Percentiles rank a stretch among this genome's conserved stretches.
phyloP scores from a whole-genome alignment of 2,888 invertebrate genomes.

The Blera fallax region DNA sequence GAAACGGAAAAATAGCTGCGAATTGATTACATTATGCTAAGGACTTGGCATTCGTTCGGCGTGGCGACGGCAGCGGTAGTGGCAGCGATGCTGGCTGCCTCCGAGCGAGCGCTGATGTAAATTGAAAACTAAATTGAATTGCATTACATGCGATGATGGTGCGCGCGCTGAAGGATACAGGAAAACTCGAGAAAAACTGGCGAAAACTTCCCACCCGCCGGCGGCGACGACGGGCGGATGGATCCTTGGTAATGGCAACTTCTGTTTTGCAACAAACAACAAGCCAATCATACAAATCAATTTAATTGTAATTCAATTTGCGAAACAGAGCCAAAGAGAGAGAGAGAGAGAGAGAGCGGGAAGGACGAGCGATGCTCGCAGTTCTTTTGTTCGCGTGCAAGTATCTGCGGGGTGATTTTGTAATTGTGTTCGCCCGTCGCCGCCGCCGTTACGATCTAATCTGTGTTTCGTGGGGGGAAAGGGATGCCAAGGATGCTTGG shows the following conservation, averaged over 20 bases:
- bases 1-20: slow-evolving; percentile 66
- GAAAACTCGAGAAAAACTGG: not conserved
- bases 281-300: slow-evolving; percentile 72
- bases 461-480: not conserved
- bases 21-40: slow-evolving; percentile 73
- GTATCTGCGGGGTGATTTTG: slow-evolving; percentile 50
- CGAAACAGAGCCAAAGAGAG: too few relatives aligned
- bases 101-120: slow-evolving; percentile 67
- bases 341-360: too few relatives aligned
- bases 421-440: slow-evolving; percentile 40
- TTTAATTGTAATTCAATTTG: slow-evolving; percentile 72
- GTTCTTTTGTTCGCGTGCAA: slow-evolving; percentile 11
- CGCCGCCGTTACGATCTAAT: not conserved
- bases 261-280: slow-evolving; percentile 72
- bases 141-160: slow-evolving; percentile 59
- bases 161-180: not conserved
- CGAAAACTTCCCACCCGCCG: not conserved
- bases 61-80: too few relatives aligned
- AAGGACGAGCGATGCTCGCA: not conserved
- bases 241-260: slow-evolving; percentile 29
- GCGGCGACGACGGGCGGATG: not conserved
- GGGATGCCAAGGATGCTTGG: not conserved
- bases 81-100: slow-evolving; percentile 39
- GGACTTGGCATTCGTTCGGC: slow-evolving; percentile 54
- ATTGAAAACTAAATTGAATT: slow-evolving; percentile 73